Conservation (phyloP, 1,140 invertebrate species). For the Drosophila kepulauana region DNA sequence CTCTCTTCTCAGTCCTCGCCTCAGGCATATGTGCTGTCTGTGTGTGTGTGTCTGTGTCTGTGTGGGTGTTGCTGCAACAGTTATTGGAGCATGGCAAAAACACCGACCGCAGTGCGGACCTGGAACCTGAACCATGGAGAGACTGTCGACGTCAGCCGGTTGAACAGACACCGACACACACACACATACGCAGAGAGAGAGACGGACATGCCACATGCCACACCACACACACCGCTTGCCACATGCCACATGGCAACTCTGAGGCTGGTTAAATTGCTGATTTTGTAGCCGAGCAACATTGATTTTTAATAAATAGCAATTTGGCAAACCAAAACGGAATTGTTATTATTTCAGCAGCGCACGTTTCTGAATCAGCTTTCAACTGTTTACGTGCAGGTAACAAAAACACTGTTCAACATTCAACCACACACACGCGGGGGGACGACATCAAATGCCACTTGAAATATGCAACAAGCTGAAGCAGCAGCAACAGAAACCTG, state of each 20-base stretch:
- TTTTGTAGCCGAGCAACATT: slow-evolving; percentile 67
- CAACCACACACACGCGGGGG: neutral
- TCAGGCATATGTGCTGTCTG: slow-evolving; percentile 33
- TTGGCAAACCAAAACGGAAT: slow-evolving; percentile 64
- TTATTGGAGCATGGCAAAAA: slow-evolving; percentile 63
- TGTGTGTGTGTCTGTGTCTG: slow-evolving; percentile 17
- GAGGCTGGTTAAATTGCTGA: slow-evolving; percentile 78
- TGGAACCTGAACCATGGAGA: slow-evolving; percentile 15
- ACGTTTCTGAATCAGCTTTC: slow-evolving; percentile 51
- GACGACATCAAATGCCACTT: slow-evolving; percentile 43
- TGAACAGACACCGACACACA: slow-evolving; percentile 22
- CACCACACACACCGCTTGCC: slow-evolving; percentile 8
- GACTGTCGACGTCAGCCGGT: slow-evolving; percentile 38
- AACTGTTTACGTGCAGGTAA: slow-evolving; percentile 45
- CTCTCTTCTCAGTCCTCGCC: neutral
- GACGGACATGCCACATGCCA: slow-evolving; percentile 14
- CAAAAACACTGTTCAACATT: slow-evolving; percentile 1
- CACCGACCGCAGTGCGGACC: slow-evolving; percentile 43
- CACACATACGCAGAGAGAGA: neutral
- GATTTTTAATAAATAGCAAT: slow-evolving; percentile 83
- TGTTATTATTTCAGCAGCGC: slow-evolving; percentile 73
- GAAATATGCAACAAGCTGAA: slow-evolving; percentile 67
- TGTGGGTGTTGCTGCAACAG: slow-evolving; percentile 56
- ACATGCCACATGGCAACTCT: slow-evolving; percentile 30
- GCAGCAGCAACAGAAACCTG: slow-evolving; percentile 15